These are phyloP conservation scores for Argynnis bischoffii DNA, from an alignment of 2,888 invertebrate genomes.

Conservation along the genomic window DNA sequence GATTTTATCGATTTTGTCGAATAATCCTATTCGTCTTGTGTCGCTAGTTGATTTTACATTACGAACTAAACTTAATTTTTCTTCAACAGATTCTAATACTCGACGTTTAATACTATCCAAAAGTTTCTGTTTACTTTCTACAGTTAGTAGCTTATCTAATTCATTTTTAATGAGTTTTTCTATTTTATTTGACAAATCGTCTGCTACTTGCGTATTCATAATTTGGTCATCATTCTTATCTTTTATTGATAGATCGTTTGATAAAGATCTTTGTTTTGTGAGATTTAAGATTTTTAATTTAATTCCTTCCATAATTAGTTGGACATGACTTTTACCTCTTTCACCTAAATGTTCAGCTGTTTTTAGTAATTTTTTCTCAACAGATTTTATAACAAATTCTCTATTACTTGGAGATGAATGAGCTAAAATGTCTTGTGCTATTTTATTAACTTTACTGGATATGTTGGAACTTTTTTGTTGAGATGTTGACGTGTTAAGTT, in stretches of 20 bases:
- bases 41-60: slow-evolving; percentile 2
- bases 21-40: slow-evolving; percentile 1
- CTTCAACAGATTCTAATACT: slow-evolving; percentile 46
- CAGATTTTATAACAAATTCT: slow-evolving; percentile 38
- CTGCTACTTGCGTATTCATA: slow-evolving; percentile 30
- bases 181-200: slow-evolving; percentile 50
- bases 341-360: slow-evolving; percentile 48
- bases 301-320: slow-evolving; percentile 60
- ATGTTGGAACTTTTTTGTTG: slow-evolving; percentile 26
- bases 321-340: slow-evolving; percentile 52
- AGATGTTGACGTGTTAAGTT: neutral
- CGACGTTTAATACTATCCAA: slow-evolving; percentile 36
- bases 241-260: neutral
- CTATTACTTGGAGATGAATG: slow-evolving; percentile 29
- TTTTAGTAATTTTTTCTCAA: slow-evolving; percentile 51
- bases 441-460: slow-evolving; percentile 35
- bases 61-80: slow-evolving; percentile 21
- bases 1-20: neutral
- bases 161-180: slow-evolving; percentile 46
- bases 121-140: slow-evolving; percentile 40
- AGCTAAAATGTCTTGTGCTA: slow-evolving; percentile 28
- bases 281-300: slow-evolving; percentile 44
- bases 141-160: slow-evolving; percentile 43
- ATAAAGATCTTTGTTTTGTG: neutral
- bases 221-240: slow-evolving; percentile 9